Conservation (phyloP, 2,888 invertebrate species). For the Gibbula magus region DNA sequence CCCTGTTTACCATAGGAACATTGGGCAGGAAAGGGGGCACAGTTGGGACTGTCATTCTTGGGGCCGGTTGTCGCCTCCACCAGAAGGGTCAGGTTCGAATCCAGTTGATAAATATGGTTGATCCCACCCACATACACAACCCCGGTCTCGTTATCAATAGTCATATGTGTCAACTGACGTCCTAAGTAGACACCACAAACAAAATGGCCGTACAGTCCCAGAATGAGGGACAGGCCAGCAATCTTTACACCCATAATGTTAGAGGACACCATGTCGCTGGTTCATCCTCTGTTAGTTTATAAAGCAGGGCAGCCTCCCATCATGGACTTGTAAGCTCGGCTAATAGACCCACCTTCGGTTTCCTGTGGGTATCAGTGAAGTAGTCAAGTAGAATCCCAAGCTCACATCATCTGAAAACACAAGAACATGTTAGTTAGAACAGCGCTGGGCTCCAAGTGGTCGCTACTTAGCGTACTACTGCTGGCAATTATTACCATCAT, state of each 20-base stretch:
- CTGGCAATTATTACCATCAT: conserved; percentile 12
- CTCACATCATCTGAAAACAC: conserved; percentile 12
- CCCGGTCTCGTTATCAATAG: conserved; percentile 44
- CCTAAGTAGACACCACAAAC: conserved; percentile 34
- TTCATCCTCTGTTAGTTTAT: background rate
- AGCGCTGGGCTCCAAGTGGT: conserved; percentile 12
- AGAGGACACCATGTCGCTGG: background rate
- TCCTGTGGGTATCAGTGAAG: no score
- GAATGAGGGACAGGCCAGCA: background rate
- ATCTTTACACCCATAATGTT: background rate
- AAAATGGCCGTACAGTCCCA: conserved; percentile 14
- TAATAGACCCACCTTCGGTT: background rate
- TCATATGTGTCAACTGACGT: conserved; percentile 44
- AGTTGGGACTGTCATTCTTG: conserved; percentile 90
- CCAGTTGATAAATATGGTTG: conserved; percentile 93
- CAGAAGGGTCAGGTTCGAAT: conserved; percentile 88
- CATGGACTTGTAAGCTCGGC: background rate
- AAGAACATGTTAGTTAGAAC: conserved; percentile 2
- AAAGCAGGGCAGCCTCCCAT: no score
- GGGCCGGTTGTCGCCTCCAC: conserved; percentile 79
- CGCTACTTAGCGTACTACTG: background rate
- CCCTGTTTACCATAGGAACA: conserved; percentile 47
- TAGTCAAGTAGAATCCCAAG: no score
- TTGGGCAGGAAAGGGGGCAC: conserved; percentile 78
- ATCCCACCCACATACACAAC: conserved; percentile 89